Conservation (phyloP, 2,888 invertebrate species). For the Horisme vitalbata region DNA sequence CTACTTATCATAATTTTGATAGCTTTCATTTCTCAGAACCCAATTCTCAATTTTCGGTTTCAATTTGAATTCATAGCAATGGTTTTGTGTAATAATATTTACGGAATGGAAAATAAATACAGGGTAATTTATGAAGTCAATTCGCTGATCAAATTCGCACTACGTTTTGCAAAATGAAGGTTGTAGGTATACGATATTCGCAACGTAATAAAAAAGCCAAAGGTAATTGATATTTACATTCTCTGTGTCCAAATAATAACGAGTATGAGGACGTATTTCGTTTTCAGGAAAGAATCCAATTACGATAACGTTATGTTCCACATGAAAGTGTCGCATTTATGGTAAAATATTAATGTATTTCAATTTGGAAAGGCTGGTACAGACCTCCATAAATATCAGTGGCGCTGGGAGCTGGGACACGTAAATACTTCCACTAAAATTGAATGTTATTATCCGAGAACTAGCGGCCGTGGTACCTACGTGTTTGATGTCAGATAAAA, state of each 20-base stretch:
- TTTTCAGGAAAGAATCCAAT: slow-evolving; percentile 77
- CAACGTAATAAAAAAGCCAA: slow-evolving; percentile 29
- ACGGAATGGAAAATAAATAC: no score
- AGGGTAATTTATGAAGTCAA: background rate
- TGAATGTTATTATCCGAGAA: slow-evolving; percentile 76
- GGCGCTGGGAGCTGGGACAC: slow-evolving; percentile 66
- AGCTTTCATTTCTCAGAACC: no score
- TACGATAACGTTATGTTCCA: slow-evolving; percentile 80
- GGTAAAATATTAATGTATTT: slow-evolving; percentile 83
- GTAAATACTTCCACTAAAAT: slow-evolving; percentile 78
- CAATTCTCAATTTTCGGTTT: no score
- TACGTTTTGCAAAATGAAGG: slow-evolving; percentile 7
- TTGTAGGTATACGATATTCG: slow-evolving; percentile 23
- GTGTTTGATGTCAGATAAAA: slow-evolving; percentile 46
- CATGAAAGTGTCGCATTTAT: slow-evolving; percentile 82
- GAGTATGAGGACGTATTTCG: slow-evolving; percentile 52
- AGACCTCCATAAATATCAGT: slow-evolving; percentile 81
- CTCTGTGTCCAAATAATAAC: slow-evolving; percentile 50
- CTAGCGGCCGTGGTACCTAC: slow-evolving; percentile 47
- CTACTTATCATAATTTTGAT: no score
- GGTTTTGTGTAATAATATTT: no score
- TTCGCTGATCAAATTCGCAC: background rate
- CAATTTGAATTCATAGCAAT: no score
- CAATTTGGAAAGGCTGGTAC: slow-evolving; percentile 78
- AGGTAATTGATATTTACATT: slow-evolving; percentile 45